Evolutionary conservation across 2,113 vertebrate species (phyloP), one percentile per base, ranked within the genome.

Genomic region (Diphyllodes magnificus): DNA sequence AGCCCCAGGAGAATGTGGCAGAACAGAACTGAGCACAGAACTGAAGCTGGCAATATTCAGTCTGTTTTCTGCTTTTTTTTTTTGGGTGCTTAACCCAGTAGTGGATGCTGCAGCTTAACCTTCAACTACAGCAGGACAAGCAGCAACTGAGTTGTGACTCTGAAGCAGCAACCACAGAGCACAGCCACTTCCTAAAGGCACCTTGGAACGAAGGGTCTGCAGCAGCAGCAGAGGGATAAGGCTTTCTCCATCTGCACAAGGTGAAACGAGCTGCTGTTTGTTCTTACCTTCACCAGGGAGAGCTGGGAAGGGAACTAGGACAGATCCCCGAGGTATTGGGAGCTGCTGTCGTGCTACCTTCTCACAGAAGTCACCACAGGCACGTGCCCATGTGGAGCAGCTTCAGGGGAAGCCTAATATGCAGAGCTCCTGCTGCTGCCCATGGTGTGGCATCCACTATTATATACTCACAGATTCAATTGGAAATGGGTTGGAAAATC

Each of bases 321-420:
- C 49, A 57, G 44, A 31, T 44, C 69, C 51, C 64, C 45, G 31
- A 66, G 56, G 49, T 44, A 8, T 3, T 81, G 39, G 51, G 50
- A 86, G 69, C 53, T 82, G n/a, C 71, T 65, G 0, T 22, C 0
- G 0, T 3, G 2, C 51, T 39, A 1, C 27, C 64, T 84, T 50
- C 86, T 77, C 42, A 8, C 24, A 68, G 49, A 31, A 72, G 53
- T 31, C 65, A 68, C n/a, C 44, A 19, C n/a, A 37, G 69, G 44
- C 37, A 64, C 21, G 25, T 37, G 24, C 12, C 56, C 33, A 2
- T 13, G 47, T 31, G 56, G 31, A 81, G 19, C 20, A 75, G 77
- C 49, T 83, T 56, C 39, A 15, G 30, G 16, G 45, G 40, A 78
- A 79, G 40, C 31, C 33, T 18, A 7, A 66, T 10, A 12, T 3